A percentile compares a stretch with the other conserved stretches of the same genome.
phyloP scores from a whole-genome alignment of 2,888 invertebrate genomes.

The Eulithis testata region DNA sequence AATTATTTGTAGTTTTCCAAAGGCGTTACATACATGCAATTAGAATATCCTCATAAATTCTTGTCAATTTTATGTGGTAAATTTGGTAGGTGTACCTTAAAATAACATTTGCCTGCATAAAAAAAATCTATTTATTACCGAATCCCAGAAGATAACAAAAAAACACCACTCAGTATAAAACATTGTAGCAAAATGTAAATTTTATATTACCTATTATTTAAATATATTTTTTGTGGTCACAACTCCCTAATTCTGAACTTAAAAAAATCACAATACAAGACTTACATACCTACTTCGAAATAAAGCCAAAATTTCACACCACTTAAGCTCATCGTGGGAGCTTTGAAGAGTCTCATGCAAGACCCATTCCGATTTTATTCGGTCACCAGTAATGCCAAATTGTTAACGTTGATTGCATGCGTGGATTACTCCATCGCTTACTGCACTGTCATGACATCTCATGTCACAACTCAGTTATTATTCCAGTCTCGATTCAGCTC shows the following conservation, averaged over 20 bases:
- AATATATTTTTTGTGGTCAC: too few species aligned
- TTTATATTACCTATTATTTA: too few species aligned
- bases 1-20: conserved; percentile 19
- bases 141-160: too few species aligned
- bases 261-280: too few species aligned
- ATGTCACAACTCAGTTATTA: conserved; percentile 57
- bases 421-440: conserved; percentile 49
- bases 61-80: too few species aligned
- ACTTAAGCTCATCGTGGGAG: conserved; percentile 25
- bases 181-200: too few species aligned
- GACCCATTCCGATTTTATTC: conserved; percentile 36
- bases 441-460: conserved; percentile 31
- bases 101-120: background rate
- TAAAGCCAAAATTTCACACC: conserved; percentile 17
- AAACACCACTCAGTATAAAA: too few species aligned
- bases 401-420: conserved; percentile 36
- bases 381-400: conserved; percentile 31
- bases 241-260: too few species aligned
- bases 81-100: background rate
- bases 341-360: conserved; percentile 19
- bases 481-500: conserved; percentile 58
- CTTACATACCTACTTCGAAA: background rate
- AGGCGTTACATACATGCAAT: background rate
- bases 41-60: too few species aligned
- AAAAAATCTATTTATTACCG: too few species aligned